These are phyloP conservation scores for Dallia pectoralis DNA, from an alignment of 2,797 vertebrate genomes.

Conservation along the genomic window DNA sequence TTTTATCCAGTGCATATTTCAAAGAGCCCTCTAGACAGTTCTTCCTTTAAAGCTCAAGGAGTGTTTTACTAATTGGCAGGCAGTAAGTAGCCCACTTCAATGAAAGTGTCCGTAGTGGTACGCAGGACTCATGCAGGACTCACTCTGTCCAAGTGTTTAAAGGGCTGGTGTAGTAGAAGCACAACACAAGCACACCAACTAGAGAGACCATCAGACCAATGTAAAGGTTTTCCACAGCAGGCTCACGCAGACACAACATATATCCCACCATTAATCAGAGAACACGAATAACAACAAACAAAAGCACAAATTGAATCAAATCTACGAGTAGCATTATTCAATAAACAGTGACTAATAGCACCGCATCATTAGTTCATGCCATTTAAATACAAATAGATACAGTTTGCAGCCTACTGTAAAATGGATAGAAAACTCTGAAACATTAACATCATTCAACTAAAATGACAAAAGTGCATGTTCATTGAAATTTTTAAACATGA, in stretches of 20 bases:
- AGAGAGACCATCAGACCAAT: background rate
- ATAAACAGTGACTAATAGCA: background rate
- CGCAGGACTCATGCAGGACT: constrained; percentile 36
- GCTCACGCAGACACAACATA: background rate
- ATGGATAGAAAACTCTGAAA: background rate
- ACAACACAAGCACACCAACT: constrained; percentile 6
- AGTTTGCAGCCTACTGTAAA: background rate
- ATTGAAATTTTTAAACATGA: background rate
- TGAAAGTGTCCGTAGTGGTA: constrained; percentile 55
- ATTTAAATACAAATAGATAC: background rate
- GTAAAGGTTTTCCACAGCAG: background rate
- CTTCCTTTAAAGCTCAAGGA: constrained; percentile 70
- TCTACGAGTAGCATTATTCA: background rate
- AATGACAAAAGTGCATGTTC: background rate
- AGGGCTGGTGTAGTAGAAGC: constrained; percentile 38
- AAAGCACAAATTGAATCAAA: too few relatives aligned
- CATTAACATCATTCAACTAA: background rate
- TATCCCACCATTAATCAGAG: background rate
- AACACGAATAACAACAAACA: too few relatives aligned
- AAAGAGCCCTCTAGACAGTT: constrained; percentile 72
- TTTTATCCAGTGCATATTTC: constrained; percentile 70
- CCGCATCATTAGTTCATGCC: background rate
- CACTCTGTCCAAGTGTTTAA: constrained; percentile 67
- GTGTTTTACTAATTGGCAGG: constrained; percentile 72
- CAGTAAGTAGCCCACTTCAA: constrained; percentile 69